A percentile compares a stretch with the other conserved stretches of the same genome.
Conservation (phyloP, 1,140 invertebrate genomes). For the Lepidurus apus region DNA sequence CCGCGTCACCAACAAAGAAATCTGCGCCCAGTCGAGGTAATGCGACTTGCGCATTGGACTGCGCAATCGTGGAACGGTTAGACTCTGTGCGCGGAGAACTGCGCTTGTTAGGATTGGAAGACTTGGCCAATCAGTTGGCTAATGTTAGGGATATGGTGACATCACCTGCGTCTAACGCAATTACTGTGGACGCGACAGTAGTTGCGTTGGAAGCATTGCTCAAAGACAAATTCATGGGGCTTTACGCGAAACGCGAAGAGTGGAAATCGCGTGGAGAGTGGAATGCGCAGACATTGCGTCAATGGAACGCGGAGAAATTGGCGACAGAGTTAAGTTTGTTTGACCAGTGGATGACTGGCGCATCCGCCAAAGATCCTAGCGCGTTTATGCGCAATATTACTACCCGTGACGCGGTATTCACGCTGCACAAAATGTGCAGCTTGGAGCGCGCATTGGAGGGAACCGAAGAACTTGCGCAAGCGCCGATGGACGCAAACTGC, state of each 20-base stretch:
- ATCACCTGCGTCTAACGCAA: background rate
- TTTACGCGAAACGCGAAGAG: conserved; percentile 34
- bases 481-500: background rate
- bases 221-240: background rate
- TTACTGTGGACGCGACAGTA: background rate
- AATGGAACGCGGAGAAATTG: conserved; percentile 31
- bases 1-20: conserved; percentile 14
- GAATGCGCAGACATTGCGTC: conserved; percentile 16
- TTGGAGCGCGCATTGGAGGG: conserved; percentile 24
- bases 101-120: background rate
- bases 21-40: conserved; percentile 18
- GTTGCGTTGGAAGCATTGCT: background rate
- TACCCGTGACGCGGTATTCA: conserved; percentile 27
- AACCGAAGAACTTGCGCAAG: background rate
- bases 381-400: background rate
- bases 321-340: conserved; percentile 25
- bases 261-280: conserved; percentile 36
- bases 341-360: conserved; percentile 22
- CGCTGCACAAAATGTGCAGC: conserved; percentile 25
- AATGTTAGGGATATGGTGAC: background rate
- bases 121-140: background rate
- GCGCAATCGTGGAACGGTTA: background rate
- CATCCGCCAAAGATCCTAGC: background rate
- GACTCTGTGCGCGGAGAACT: background rate
- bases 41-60: background rate